A percentile compares a stretch with the other conserved stretches of the same genome.
Evolutionary conservation across 2,888 invertebrate species (phyloP).

Genomic region (Chrysina gloriosa): DNA sequence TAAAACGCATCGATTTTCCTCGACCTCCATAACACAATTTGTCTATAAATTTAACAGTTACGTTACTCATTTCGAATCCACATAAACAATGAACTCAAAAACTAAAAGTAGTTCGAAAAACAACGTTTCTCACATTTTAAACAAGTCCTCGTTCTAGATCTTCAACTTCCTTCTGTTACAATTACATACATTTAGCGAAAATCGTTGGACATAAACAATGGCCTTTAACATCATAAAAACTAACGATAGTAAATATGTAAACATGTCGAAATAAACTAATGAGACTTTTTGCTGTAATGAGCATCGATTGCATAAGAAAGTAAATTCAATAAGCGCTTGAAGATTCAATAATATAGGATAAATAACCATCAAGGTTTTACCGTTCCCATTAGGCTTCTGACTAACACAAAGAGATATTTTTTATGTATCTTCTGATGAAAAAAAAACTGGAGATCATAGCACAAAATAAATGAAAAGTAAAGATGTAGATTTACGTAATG

Average conservation of each 20-base stretch:
- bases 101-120: background rate
- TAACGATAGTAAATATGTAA: no score
- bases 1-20: no score
- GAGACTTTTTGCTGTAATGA: background rate
- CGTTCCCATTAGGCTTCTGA: no score
- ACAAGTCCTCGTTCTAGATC: background rate
- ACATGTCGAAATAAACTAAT: background rate
- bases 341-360: background rate
- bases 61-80: no score
- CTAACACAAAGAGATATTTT: no score
- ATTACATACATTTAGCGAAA: background rate
- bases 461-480: background rate
- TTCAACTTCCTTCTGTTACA: background rate
- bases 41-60: no score
- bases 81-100: no score
- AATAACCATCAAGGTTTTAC: slow-evolving; percentile 1
- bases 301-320: background rate
- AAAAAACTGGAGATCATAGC: background rate
- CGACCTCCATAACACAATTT: no score
- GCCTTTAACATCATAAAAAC: background rate
- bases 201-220: background rate
- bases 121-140: background rate
- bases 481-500: no score
- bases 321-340: slow-evolving; percentile 1
- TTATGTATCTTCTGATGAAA: background rate